Base-by-base conservation (phyloP, 2,797 vertebrate species). In the Molothrus aeneus region DNA sequence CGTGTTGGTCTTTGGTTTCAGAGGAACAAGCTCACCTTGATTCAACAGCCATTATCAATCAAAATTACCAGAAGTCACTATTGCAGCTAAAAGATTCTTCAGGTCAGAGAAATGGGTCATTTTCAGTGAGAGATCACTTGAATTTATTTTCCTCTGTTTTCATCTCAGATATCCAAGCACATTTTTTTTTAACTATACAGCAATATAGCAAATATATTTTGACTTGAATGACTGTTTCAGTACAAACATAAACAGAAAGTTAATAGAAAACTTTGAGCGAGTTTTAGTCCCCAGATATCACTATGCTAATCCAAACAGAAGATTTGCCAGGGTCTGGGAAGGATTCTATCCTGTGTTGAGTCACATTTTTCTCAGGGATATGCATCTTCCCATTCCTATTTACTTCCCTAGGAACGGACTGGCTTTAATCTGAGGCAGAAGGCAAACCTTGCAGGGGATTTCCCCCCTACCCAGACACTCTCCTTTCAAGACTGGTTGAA, bases 1-100 rank as follows among this genome's bases (percentile, higher is more conserved):
- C 97, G 82, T 75, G 98, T 97, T 98, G 97, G 97, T 95, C 97
- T 98, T 98, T 94, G 95, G 96, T 96, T 97, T 86, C 97, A 97
- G 90, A 87, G 97, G 94, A 72, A 94, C 81, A 96, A 97, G 95
- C 96, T 97, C 94, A 86, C 88, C 79, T 69, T 88, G 82, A 96
- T 63, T 91, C 89, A 96, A 97, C 89, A 97, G 92, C 79, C 93
- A 97, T 93, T 73, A 80, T 56, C 64, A 90, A 63, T 91, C 81
- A 90, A 88, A 57, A 88, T 70, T 96, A 95, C 73, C 59, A 90
- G 64, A 96, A 96, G 78, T 40, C 74, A 48, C 95, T 96, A 80
- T 91, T 97, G 97, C 96, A 97, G 91, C 48, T 80, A 32, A 36
- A 94, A 83, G 32, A 88, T 42, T 77, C 60, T 84, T 42, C 68